phyloP scores from a whole-genome alignment of 1,140 invertebrate species.

The Pseudomyrmex flavicornis region DNA sequence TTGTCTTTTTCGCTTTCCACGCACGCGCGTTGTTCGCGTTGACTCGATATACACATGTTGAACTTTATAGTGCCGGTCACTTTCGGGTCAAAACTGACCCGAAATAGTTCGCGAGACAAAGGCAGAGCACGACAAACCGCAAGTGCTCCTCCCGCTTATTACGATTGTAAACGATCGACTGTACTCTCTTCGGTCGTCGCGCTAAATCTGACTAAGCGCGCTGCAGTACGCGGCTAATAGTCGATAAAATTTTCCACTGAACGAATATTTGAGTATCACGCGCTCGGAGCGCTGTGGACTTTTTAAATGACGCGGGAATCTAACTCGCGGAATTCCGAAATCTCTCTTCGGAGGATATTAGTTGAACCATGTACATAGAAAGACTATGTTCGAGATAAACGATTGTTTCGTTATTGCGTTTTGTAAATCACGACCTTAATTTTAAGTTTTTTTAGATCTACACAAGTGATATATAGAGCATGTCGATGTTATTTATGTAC shows the following conservation, averaged over 20 bases:
- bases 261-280: conserved; percentile 33
- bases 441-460: background rate
- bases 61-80: conserved; percentile 67
- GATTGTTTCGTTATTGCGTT: conserved; percentile 32
- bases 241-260: conserved; percentile 49
- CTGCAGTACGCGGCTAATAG: conserved; percentile 41
- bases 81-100: conserved; percentile 63
- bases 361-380: conserved; percentile 30
- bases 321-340: conserved; percentile 38
- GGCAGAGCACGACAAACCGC: conserved; percentile 14
- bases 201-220: conserved; percentile 19
- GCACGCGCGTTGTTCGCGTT: conserved; percentile 43
- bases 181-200: background rate
- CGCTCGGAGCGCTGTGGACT: conserved; percentile 3
- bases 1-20: conserved; percentile 54
- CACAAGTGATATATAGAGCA: background rate
- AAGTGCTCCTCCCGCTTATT: conserved; percentile 36
- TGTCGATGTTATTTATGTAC: too few relatives aligned
- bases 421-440: too few relatives aligned
- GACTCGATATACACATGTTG: conserved; percentile 45
- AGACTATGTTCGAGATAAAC: background rate
- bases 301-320: conserved; percentile 26
- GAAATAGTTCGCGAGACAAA: conserved; percentile 42
- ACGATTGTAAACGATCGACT: conserved; percentile 45
- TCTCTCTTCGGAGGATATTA: conserved; percentile 32